Conservation (phyloP, 2,113 vertebrate genomes). For the Synodontis membranacea region DNA sequence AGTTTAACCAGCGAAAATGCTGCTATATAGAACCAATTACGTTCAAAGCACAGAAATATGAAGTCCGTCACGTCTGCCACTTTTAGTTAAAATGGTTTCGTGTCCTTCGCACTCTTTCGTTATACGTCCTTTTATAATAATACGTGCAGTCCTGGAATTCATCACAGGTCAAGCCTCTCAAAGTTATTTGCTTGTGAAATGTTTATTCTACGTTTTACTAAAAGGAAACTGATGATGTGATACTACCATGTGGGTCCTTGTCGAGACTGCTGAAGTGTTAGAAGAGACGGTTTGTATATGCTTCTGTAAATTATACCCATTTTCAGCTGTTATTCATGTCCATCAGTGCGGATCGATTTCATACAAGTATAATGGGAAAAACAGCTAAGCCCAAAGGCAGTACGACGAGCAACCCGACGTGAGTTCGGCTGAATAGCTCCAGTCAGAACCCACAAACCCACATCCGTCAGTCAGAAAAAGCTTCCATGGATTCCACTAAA, state of each 20-base stretch:
- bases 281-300: conserved; percentile 11
- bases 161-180: background rate
- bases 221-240: background rate
- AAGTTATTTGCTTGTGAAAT: background rate
- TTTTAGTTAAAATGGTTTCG: conserved; percentile 1
- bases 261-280: background rate
- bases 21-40: background rate
- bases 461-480: conserved; percentile 20
- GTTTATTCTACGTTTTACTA: conserved; percentile 3
- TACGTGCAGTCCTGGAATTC: background rate
- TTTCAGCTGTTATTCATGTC: background rate
- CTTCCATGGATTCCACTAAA: background rate
- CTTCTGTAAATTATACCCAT: background rate
- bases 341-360: conserved; percentile 3
- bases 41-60: background rate
- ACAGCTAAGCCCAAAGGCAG: conserved; percentile 23
- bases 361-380: conserved; percentile 33
- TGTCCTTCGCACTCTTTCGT: background rate
- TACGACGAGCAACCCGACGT: conserved; percentile 3
- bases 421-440: background rate
- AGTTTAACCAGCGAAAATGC: background rate
- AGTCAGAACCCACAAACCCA: conserved; percentile 30
- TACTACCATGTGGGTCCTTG: background rate
- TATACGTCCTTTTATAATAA: background rate
- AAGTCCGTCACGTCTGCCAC: background rate